These are phyloP conservation scores for Episyrphus balteatus DNA, from an alignment of 1,140 invertebrate genomes.

Conservation along the genomic window DNA sequence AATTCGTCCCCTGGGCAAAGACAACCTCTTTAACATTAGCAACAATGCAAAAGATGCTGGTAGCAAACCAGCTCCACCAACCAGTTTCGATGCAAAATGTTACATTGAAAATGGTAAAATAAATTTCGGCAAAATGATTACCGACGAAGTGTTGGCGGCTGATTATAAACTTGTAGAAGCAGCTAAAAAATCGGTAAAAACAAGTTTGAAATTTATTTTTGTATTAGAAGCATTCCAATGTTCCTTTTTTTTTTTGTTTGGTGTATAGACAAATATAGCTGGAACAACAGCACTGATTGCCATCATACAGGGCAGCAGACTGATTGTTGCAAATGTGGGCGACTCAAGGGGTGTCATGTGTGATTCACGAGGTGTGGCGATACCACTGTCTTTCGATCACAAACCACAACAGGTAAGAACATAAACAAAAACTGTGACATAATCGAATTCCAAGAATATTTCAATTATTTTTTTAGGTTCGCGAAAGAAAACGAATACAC, in stretches of 20 bases:
- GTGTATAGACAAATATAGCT: slow-evolving; percentile 55
- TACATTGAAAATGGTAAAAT: slow-evolving; percentile 62
- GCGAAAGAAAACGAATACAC: slow-evolving; percentile 77
- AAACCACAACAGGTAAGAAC: slow-evolving; percentile 82
- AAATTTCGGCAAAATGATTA: slow-evolving; percentile 68
- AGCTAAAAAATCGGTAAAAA: slow-evolving; percentile 59
- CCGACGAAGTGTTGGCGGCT: slow-evolving; percentile 71
- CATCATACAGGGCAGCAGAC: slow-evolving; percentile 62
- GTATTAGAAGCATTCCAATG: neutral
- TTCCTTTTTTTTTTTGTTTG: neutral
- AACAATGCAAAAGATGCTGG: slow-evolving; percentile 16
- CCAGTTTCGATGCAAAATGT: slow-evolving; percentile 37
- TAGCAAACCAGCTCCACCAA: slow-evolving; percentile 12
- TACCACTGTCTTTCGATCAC: slow-evolving; percentile 91
- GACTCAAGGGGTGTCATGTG: slow-evolving; percentile 93
- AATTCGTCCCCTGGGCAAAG: slow-evolving; percentile 23
- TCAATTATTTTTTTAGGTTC: slow-evolving; percentile 53
- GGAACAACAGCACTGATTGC: slow-evolving; percentile 91
- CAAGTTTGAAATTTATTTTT: neutral
- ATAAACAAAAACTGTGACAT: too few species aligned
- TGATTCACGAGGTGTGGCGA: slow-evolving; percentile 75
- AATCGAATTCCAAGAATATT: neutral
- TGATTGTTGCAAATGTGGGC: slow-evolving; percentile 92
- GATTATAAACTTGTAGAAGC: slow-evolving; percentile 67
- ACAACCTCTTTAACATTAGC: slow-evolving; percentile 24